These are phyloP conservation scores for Pterostichus madidus DNA, from an alignment of 2,888 invertebrate species.

Conservation along the genomic window DNA sequence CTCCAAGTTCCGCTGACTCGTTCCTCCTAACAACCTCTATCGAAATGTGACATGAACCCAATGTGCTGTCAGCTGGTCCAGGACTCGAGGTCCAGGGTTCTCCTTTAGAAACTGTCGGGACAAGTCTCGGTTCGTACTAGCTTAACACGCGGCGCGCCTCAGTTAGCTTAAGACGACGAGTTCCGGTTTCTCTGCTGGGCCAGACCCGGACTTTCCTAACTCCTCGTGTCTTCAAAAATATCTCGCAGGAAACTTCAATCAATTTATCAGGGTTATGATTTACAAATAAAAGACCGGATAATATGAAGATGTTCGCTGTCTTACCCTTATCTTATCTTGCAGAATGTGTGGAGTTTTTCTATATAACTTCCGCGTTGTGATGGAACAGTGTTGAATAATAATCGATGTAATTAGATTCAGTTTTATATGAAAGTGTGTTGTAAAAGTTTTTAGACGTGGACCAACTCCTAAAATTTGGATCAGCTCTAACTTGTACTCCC, in stretches of 20 bases:
- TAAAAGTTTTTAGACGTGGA: too few species aligned
- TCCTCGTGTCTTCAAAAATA: background rate
- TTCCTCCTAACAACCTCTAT: too few species aligned
- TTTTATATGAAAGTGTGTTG: too few species aligned
- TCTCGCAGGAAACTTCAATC: background rate
- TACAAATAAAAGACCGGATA: background rate
- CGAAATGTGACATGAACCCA: too few species aligned
- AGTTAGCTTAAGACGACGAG: background rate
- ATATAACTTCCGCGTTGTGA: background rate
- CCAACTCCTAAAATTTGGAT: too few species aligned
- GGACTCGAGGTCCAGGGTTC: background rate
- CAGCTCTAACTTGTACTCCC: too few species aligned
- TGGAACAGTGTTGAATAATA: background rate
- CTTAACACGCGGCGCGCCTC: background rate
- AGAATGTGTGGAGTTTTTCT: background rate
- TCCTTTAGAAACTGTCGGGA: constrained; percentile 1
- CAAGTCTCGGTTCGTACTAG: background rate
- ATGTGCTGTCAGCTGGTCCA: too few species aligned
- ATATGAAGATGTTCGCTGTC: background rate
- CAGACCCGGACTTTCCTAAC: background rate
- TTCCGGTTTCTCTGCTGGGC: background rate
- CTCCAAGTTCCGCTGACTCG: too few species aligned
- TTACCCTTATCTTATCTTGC: background rate
- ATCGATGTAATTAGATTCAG: background rate
- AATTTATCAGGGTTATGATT: background rate